These are phyloP conservation scores for Montipora cactus DNA, from an alignment of 64 coral and sea anemone species.

Conservation along the genomic window DNA sequence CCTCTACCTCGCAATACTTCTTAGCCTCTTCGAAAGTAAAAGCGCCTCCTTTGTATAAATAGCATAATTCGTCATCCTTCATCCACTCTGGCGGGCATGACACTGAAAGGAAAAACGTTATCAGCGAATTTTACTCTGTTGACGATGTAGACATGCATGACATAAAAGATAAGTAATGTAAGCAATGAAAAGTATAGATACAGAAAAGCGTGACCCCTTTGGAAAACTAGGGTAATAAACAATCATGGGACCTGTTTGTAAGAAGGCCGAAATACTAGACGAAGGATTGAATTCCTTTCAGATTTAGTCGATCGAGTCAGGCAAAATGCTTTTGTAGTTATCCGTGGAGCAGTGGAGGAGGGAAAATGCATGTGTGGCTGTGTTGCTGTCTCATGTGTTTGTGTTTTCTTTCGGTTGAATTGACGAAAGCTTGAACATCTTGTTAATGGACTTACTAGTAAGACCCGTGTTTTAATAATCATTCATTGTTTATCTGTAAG, in stretches of 20 bases:
- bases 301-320: not conserved
- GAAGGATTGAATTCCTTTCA: not conserved
- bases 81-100: conserved; percentile 76
- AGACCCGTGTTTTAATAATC: not conserved
- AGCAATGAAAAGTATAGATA: not conserved
- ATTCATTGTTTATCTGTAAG: not conserved
- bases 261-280: not conserved
- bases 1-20: conserved; percentile 57
- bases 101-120: conserved; percentile 24
- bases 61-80: conserved; percentile 44
- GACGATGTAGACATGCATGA: not conserved
- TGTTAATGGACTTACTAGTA: not conserved
- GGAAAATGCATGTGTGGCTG: not conserved
- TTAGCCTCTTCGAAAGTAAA: conserved; percentile 44
- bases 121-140: not conserved
- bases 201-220: not conserved
- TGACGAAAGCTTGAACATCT: not conserved
- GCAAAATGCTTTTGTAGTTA: not conserved
- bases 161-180: not conserved
- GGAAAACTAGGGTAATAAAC: not conserved
- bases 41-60: conserved; percentile 38
- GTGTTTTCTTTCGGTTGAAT: not conserved
- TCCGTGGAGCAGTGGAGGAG: not conserved
- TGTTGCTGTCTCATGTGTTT: not conserved
- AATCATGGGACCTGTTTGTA: not conserved